A percentile compares a stretch with the other conserved stretches of the same genome.
Conservation (phyloP, 1,140 invertebrate genomes). For the Drosophila varians region DNA sequence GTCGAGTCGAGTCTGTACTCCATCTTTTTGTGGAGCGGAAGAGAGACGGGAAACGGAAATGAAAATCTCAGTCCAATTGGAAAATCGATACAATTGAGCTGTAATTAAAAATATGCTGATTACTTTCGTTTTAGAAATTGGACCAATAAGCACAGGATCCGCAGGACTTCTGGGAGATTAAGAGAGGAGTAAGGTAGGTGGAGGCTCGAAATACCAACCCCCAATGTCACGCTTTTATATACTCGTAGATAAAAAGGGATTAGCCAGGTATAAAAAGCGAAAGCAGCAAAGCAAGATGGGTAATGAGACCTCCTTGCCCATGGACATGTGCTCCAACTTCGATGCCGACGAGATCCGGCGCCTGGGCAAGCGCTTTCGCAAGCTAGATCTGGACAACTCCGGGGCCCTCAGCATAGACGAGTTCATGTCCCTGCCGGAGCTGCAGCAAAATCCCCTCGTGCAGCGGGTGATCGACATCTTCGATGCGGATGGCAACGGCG, state of each 20-base stretch:
- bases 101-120: conserved; percentile 50
- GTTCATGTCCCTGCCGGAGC: conserved; percentile 98
- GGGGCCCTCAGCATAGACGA: conserved; percentile 98
- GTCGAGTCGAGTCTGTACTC: background rate
- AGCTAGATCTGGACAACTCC: conserved; percentile 98
- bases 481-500: conserved; percentile 99
- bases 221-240: background rate
- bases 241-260: background rate
- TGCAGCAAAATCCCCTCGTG: conserved; percentile 99
- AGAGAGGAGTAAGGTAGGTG: background rate
- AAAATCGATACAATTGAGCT: conserved; percentile 54
- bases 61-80: conserved; percentile 21
- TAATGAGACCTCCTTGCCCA: conserved; percentile 98
- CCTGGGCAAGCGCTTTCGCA: conserved; percentile 98
- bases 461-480: conserved; percentile 99
- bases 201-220: background rate
- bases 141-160: background rate
- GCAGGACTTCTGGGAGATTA: background rate
- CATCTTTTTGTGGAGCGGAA: background rate
- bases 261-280: no score
- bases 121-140: conserved; percentile 3
- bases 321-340: conserved; percentile 99
- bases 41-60: conserved; percentile 2
- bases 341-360: conserved; percentile 99
- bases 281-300: conserved; percentile 85